Conservation (phyloP, 2,888 invertebrate genomes). For the Panorpa germanica region DNA sequence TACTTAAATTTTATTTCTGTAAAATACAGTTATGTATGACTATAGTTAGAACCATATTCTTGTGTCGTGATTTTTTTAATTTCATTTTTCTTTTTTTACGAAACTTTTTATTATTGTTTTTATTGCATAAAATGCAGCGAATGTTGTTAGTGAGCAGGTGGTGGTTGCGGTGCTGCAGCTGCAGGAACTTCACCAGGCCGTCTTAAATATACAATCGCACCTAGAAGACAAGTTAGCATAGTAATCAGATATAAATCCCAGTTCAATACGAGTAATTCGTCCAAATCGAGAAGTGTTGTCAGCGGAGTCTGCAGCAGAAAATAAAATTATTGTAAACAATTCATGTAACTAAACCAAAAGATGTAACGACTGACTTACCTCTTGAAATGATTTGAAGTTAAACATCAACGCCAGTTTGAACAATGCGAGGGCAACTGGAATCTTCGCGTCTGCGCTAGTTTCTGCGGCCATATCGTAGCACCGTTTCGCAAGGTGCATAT, state of each 20-base stretch:
- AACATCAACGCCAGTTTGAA: slow-evolving; percentile 64
- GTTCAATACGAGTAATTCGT: slow-evolving; percentile 58
- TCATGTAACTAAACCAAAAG: slow-evolving; percentile 7
- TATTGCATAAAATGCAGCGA: too few species aligned
- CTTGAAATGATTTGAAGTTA: slow-evolving; percentile 49
- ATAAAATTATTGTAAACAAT: slow-evolving; percentile 8
- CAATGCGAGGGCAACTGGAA: slow-evolving; percentile 83
- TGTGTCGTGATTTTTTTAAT: too few species aligned
- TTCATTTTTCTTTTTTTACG: too few species aligned
- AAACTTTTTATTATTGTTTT: too few species aligned
- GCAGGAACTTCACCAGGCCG: slow-evolving; percentile 29
- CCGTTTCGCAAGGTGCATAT: slow-evolving; percentile 91
- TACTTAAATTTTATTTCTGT: too few species aligned
- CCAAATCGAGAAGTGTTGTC: slow-evolving; percentile 41
- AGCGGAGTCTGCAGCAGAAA: slow-evolving; percentile 39
- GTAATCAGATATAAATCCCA: slow-evolving; percentile 92
- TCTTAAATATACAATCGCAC: slow-evolving; percentile 61
- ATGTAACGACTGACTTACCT: slow-evolving; percentile 28
- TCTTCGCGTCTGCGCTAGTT: slow-evolving; percentile 78
- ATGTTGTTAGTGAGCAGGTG: slow-evolving; percentile 13
- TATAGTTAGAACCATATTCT: too few species aligned
- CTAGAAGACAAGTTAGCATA: slow-evolving; percentile 60
- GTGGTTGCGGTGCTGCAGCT: slow-evolving; percentile 19
- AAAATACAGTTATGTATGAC: too few species aligned
- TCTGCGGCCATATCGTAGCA: slow-evolving; percentile 94